Percentiles rank a stretch among this genome's conserved stretches.
Evolutionary conservation across 1,140 invertebrate genomes (phyloP).

Genomic region (Anastrepha ludens): DNA sequence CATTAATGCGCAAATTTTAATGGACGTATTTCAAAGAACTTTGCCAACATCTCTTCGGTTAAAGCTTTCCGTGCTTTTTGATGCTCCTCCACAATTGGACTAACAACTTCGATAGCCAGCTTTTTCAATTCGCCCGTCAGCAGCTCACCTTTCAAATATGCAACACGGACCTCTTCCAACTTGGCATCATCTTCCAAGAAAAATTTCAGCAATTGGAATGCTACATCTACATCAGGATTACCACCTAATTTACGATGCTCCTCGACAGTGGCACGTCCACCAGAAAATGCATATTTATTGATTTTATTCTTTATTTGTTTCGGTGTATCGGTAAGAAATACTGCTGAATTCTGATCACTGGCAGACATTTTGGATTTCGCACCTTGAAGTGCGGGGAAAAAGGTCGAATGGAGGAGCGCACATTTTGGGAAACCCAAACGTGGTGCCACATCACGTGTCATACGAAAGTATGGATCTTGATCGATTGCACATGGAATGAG

Average conservation of each 20-base stretch:
- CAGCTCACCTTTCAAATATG: slow-evolving; percentile 92
- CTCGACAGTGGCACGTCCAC: slow-evolving; percentile 94
- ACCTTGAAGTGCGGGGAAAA: slow-evolving; percentile 97
- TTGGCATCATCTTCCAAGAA: slow-evolving; percentile 96
- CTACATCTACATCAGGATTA: slow-evolving; percentile 96
- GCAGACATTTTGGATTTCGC: slow-evolving; percentile 99
- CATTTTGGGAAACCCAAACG: slow-evolving; percentile 92
- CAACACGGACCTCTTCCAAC: slow-evolving; percentile 87
- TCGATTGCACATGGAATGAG: slow-evolving; percentile 99
- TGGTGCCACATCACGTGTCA: slow-evolving; percentile 98
- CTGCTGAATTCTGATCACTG: slow-evolving; percentile 94
- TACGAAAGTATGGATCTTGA: slow-evolving; percentile 99
- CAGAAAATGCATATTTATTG: slow-evolving; percentile 99
- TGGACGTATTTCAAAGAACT: slow-evolving; percentile 90
- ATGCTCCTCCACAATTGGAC: slow-evolving; percentile 86
- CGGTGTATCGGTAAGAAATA: slow-evolving; percentile 95
- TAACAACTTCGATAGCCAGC: slow-evolving; percentile 84
- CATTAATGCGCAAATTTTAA: slow-evolving; percentile 78
- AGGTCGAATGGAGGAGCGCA: slow-evolving; percentile 94
- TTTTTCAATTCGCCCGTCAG: slow-evolving; percentile 97
- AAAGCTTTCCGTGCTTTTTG: slow-evolving; percentile 87
- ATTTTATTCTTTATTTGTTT: slow-evolving; percentile 99
- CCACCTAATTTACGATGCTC: slow-evolving; percentile 94
- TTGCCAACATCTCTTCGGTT: slow-evolving; percentile 89
- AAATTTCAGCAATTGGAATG: slow-evolving; percentile 96